Conservation (phyloP, 2,113 vertebrate species). For the Megaleporinus macrocephalus region DNA sequence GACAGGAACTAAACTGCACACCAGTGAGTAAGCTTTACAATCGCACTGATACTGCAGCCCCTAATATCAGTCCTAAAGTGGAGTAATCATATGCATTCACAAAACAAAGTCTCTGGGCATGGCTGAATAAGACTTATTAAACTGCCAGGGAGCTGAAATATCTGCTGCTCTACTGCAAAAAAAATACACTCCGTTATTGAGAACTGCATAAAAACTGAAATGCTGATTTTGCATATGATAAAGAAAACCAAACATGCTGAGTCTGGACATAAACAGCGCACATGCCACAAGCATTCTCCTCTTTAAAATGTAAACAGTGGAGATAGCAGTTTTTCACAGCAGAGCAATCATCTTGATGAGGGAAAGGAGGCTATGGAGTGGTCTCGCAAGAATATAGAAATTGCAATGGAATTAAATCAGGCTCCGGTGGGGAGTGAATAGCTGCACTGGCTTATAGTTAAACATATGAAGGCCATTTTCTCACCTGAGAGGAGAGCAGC, state of each 20-base stretch:
- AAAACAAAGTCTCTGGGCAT: no score
- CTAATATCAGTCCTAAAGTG: no score
- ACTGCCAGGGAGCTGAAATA: neutral
- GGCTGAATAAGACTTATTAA: no score
- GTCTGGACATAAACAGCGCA: neutral
- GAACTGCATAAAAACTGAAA: slow-evolving; percentile 14
- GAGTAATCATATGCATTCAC: neutral
- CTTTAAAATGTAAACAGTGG: neutral
- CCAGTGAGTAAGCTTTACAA: no score
- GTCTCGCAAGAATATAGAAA: slow-evolving; percentile 14
- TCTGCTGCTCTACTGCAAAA: neutral
- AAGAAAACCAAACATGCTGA: slow-evolving; percentile 37
- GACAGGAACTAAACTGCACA: no score
- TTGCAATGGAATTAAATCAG: slow-evolving; percentile 51
- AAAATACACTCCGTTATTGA: neutral
- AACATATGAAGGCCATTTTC: neutral
- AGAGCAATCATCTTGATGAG: slow-evolving; percentile 20
- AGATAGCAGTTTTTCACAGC: neutral
- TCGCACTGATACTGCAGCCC: no score
- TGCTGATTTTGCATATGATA: slow-evolving; percentile 39
- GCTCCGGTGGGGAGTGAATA: neutral
- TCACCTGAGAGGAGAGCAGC: slow-evolving; percentile 7
- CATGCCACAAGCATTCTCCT: neutral
- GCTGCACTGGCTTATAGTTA: neutral
- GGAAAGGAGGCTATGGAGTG: neutral